Percentiles rank a stretch among this genome's conserved stretches.
Evolutionary conservation across 2,113 vertebrate species (phyloP).

Genomic region (Rhizomys pruinosus): DNA sequence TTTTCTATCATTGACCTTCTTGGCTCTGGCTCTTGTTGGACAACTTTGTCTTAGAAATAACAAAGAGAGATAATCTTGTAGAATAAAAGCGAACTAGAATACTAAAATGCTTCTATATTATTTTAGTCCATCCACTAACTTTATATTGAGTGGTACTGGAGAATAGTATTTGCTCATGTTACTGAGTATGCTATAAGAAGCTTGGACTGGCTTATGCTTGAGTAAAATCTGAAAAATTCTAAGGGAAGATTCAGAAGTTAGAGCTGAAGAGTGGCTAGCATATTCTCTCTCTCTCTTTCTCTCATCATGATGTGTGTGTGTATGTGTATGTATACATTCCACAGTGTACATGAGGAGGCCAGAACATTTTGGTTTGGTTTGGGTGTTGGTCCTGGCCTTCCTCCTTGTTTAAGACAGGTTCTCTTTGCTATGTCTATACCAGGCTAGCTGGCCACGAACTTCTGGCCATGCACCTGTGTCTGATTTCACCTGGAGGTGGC

Average conservation of each 20-base stretch:
- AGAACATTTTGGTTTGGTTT: no score
- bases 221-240: background rate
- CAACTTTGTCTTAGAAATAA: background rate
- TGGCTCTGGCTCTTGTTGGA: background rate
- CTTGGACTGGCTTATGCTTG: background rate
- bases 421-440: no score
- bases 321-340: background rate
- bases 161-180: background rate
- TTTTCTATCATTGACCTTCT: background rate
- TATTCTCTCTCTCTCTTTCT: no score
- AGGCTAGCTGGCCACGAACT: no score
- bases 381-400: no score
- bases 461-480: no score
- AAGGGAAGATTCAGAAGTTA: no score
- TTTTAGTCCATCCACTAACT: background rate
- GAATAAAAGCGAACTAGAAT: background rate
- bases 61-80: background rate
- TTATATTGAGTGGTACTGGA: background rate
- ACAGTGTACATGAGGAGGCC: no score
- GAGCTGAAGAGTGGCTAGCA: no score
- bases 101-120: background rate
- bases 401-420: no score
- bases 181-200: background rate
- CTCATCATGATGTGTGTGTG: background rate
- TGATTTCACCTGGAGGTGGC: no score